Evolutionary conservation across 2,888 invertebrate genomes (phyloP).

Genomic region (Branchellion lobata): DNA sequence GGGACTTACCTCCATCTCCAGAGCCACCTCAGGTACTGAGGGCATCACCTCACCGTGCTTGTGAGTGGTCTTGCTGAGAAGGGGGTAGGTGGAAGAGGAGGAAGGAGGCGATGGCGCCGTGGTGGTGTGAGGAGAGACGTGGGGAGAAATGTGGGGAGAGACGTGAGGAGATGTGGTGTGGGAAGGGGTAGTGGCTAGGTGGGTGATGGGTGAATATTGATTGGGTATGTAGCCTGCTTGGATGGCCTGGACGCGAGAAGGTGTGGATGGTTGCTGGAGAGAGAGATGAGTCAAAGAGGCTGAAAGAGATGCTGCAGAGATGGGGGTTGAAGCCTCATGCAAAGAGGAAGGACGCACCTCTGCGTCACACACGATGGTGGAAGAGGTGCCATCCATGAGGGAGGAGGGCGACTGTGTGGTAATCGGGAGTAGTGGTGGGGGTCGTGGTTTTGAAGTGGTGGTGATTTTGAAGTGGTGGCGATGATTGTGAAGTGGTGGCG

Average conservation of each 20-base stretch:
- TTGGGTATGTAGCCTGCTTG: no score
- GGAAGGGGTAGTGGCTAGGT: not conserved
- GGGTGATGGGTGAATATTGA: no score
- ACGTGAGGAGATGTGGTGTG: not conserved
- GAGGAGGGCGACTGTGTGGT: constrained; percentile 20
- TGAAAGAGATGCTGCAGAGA: not conserved
- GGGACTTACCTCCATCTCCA: constrained; percentile 32
- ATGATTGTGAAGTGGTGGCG: not conserved
- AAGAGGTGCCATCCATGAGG: constrained; percentile 24
- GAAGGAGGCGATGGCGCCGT: not conserved
- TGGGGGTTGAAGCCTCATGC: not conserved
- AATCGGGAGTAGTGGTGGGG: not conserved
- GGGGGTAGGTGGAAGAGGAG: no score
- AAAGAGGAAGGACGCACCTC: not conserved
- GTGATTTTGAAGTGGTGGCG: not conserved
- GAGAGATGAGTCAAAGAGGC: not conserved
- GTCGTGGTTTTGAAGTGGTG: not conserved
- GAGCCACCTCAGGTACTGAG: constrained; percentile 14
- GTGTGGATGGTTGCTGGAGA: not conserved
- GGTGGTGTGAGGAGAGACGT: not conserved
- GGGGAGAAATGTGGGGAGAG: not conserved
- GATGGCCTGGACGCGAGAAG: no score
- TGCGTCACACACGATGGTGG: constrained; percentile 21
- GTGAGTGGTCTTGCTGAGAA: not conserved
- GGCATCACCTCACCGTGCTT: constrained; percentile 35